These are phyloP conservation scores for Molossus molossus DNA, from an alignment of 2,797 vertebrate species.

Conservation along the genomic window DNA sequence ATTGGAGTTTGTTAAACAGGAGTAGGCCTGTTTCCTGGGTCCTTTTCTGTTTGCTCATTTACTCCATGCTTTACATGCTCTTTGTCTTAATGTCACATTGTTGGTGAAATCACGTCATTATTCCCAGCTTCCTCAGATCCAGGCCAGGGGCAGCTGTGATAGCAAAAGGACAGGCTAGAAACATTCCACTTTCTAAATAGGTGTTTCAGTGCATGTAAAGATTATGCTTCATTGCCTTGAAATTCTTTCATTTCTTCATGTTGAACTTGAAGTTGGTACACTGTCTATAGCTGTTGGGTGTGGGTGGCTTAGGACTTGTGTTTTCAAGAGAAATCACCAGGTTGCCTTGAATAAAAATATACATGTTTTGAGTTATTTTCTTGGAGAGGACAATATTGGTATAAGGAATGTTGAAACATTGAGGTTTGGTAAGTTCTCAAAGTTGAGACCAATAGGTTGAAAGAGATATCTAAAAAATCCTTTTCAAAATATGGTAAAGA, in stretches of 20 bases:
- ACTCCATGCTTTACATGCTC: neutral
- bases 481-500: constrained; percentile 8
- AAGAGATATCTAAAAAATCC: constrained; percentile 40
- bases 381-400: neutral
- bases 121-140: neutral
- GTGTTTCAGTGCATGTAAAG: neutral
- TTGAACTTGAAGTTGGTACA: neutral
- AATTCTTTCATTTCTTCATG: constrained; percentile 28
- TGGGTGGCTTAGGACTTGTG: neutral
- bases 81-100: constrained; percentile 40
- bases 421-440: constrained; percentile 24
- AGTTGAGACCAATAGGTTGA: neutral
- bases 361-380: neutral
- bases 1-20: neutral
- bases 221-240: constrained; percentile 10
- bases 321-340: constrained; percentile 61
- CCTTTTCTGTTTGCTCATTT: neutral
- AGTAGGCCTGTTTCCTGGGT: neutral
- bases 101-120: neutral
- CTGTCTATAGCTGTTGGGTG: neutral
- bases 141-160: neutral
- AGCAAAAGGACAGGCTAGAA: constrained; percentile 21
- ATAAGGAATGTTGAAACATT: neutral
- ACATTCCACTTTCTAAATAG: neutral
- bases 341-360: constrained; percentile 9